Conservation (phyloP, 2,113 vertebrate species). For the Siphamia tubifer region DNA sequence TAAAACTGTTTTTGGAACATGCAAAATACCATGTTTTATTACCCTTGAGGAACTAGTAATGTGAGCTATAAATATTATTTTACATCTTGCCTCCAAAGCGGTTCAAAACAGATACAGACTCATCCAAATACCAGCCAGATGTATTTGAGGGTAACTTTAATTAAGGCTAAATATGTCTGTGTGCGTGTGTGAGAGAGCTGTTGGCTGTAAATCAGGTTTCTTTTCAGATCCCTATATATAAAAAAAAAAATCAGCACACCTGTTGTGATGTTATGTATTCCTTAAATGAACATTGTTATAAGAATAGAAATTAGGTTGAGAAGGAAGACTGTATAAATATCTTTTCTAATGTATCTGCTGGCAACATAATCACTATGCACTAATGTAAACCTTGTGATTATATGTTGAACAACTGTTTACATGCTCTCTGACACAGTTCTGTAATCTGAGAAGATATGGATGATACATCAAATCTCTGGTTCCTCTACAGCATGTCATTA, state of each 20-base stretch:
- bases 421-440: neutral
- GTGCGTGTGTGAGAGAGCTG: no score
- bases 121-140: conserved; percentile 9
- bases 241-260: no score
- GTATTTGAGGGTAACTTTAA: no score
- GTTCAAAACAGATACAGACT: conserved; percentile 8
- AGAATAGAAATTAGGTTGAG: neutral
- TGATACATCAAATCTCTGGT: neutral
- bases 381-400: conserved; percentile 5
- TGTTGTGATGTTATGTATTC: no score
- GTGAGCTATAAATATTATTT: no score
- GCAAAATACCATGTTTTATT: neutral
- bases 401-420: conserved; percentile 1
- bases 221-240: no score
- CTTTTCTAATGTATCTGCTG: neutral
- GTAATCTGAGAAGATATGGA: neutral
- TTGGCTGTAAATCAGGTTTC: no score
- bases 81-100: no score
- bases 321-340: neutral
- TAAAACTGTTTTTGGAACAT: no score
- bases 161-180: no score
- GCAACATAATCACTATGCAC: neutral
- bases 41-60: neutral
- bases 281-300: no score
- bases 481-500: neutral